These are phyloP conservation scores for Vireo altiloquus DNA, from an alignment of 2,113 vertebrate species.

Conservation along the genomic window DNA sequence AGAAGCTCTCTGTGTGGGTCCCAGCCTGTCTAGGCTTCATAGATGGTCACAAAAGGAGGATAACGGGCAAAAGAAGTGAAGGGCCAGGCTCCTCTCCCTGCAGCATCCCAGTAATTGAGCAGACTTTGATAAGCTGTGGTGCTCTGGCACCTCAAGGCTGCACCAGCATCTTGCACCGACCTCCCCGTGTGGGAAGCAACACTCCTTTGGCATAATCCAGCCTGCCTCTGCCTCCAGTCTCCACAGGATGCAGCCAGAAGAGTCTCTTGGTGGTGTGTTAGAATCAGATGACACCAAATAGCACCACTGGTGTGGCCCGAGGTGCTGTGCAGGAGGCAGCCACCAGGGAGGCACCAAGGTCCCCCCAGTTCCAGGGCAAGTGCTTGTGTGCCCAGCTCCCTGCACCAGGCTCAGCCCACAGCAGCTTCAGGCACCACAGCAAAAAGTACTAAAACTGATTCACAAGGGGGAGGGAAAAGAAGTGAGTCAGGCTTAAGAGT, in stretches of 20 bases:
- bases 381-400: neutral
- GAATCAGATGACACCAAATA: neutral
- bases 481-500: neutral
- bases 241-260: neutral
- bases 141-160: neutral
- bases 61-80: neutral
- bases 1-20: neutral
- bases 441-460: neutral
- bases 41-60: neutral
- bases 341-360: neutral
- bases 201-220: neutral
- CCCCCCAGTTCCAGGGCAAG: neutral
- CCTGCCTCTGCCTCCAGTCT: neutral
- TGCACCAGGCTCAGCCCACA: neutral
- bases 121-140: neutral
- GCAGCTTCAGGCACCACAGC: neutral
- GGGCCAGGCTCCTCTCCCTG: neutral
- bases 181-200: neutral
- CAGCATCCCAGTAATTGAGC: neutral
- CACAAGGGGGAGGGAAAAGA: accelerated
- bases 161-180: accelerated
- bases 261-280: neutral
- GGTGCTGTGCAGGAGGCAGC: neutral
- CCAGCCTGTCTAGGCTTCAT: neutral
- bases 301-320: neutral